Conservation (phyloP, 2,797 vertebrate genomes). For the Rhabdomys pumilio region DNA sequence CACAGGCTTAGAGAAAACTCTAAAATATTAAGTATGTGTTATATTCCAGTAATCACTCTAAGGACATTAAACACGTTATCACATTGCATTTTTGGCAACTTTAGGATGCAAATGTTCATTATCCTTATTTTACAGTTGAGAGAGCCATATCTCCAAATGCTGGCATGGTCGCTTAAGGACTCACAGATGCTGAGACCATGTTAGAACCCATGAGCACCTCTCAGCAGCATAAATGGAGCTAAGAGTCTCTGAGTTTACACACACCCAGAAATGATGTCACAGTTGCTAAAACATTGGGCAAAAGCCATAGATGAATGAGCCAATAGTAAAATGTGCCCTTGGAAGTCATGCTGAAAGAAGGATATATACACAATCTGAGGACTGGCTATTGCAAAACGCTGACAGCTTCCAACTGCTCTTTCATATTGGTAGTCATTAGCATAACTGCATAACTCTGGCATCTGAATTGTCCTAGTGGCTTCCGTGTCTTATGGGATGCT, state of each 20-base stretch:
- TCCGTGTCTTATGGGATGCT: neutral
- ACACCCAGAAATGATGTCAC: conserved; percentile 15
- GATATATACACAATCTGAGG: neutral
- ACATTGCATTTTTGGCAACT: neutral
- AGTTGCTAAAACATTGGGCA: neutral
- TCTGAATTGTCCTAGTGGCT: neutral
- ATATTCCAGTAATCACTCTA: neutral
- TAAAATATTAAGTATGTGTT: neutral
- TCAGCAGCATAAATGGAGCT: neutral
- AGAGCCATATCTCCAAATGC: neutral
- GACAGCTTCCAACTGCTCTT: neutral
- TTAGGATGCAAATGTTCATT: conserved; percentile 9
- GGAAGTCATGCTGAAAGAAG: neutral
- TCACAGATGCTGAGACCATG: neutral
- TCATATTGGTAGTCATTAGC: neutral
- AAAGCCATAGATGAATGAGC: neutral
- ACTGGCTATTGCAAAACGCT: neutral
- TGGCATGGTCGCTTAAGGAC: neutral
- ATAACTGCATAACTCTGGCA: neutral
- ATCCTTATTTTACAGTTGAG: conserved; percentile 7
- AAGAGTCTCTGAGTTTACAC: conserved; percentile 6
- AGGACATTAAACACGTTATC: conserved; percentile 26
- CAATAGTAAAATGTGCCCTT: conserved; percentile 1
- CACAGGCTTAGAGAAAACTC: neutral
- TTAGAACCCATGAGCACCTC: neutral